Base-by-base conservation (phyloP, 2,113 vertebrate species). In the Myrmophylax atrothorax region DNA sequence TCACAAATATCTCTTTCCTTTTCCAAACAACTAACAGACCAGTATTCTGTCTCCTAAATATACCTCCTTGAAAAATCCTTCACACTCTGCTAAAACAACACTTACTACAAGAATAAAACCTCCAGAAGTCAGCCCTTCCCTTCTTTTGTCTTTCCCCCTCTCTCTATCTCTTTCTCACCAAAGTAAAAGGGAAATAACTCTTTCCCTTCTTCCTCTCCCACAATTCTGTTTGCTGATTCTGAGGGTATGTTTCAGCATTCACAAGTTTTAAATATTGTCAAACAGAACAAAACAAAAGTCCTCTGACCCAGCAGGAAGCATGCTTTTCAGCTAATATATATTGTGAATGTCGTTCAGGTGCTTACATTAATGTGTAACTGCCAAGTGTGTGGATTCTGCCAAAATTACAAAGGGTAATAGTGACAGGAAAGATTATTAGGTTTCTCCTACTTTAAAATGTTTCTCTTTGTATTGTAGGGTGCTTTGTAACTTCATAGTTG, bases 221-320 rank as follows among this genome's bases (percentile, higher is more conserved):
- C 7, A 25, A 7, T 52, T 85, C 26, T 50, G 18, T 87, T 82
- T 72, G 73, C 15, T 76, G 52, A 84, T 91, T 93, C 69, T 82
- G 64, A 87, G 26, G 10, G 10, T 78, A 64, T 72, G 33, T 87
- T 93, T 93, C 47, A 76, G 33, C 35, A 89, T 52, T 72, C 82
- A 94, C 6, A 37, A 55, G 18, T 92, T 97, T 93, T 77, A 95
- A 95, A 94, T 90, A 89, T 49, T 93, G 58, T 74, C 78, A 92
- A 88, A 93, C 38, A 94, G 84, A 96, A 82, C 38, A 96, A 95
- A 96, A 69, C 55, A 87, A 96, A 96, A 90, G 25, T 62, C 60
- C 91, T 92, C 31, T 76, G 26, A 38, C 67, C 44, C 81, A 96
- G 84, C 50, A 92, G 85, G 84, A 73, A 97, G 31, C 28, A 79